Percentiles rank a stretch among this genome's conserved stretches.
Conservation (phyloP, 30 jellyfish, hydroid and myxozoan species). For the Aurelia sp. region DNA sequence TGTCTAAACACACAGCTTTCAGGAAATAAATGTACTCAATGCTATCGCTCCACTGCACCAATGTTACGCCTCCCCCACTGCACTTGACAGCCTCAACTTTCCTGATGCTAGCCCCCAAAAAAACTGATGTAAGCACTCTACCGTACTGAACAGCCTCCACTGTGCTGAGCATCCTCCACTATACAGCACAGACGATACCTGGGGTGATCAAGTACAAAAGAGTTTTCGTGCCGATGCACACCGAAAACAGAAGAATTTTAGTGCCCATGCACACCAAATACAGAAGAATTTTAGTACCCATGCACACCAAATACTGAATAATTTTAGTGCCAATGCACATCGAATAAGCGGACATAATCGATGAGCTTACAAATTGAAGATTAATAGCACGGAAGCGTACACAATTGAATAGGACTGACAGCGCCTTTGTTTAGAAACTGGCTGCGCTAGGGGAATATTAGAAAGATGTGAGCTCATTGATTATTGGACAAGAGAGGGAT, state of each 20-base stretch:
- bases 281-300: not conserved
- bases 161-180: no score
- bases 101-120: no score
- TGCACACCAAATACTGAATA: not conserved
- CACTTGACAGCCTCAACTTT: no score
- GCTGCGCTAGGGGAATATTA: not conserved
- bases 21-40: no score
- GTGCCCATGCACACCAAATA: constrained; percentile 1
- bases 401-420: not conserved
- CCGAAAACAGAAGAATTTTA: not conserved
- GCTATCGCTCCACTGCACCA: no score
- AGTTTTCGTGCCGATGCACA: not conserved
- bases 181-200: not conserved
- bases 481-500: not conserved
- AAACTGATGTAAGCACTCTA: no score
- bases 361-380: not conserved
- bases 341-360: not conserved
- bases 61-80: no score
- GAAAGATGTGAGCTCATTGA: not conserved
- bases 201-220: not conserved
- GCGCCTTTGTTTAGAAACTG: not conserved
- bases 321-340: not conserved
- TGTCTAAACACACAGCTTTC: no score
- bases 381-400: not conserved
- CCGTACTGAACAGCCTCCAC: no score